A percentile compares a stretch with the other conserved stretches of the same genome.
phyloP scores from a whole-genome alignment of 2,888 invertebrate species.

The Tinea trinotella region DNA sequence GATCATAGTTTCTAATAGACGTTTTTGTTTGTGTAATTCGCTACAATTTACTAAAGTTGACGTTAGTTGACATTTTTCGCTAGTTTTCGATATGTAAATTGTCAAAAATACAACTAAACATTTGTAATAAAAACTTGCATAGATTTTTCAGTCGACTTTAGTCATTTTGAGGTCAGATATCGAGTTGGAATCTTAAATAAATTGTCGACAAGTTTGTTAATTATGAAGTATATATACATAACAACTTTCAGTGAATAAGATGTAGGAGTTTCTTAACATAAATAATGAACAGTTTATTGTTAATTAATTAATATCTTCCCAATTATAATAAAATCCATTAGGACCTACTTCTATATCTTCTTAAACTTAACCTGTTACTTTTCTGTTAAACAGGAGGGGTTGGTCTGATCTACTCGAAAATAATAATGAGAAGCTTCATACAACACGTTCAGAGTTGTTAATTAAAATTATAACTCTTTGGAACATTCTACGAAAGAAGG shows the following conservation, averaged over 20 bases:
- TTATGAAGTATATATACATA: too few species aligned
- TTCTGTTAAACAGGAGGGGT: constrained; percentile 16
- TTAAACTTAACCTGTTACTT: constrained; percentile 24
- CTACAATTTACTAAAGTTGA: background rate
- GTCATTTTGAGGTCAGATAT: too few species aligned
- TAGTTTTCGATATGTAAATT: background rate
- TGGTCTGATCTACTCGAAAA: constrained; percentile 24
- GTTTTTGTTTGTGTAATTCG: background rate
- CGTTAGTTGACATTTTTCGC: background rate
- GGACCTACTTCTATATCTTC: constrained; percentile 28
- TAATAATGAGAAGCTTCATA: constrained; percentile 35
- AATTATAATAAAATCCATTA: constrained; percentile 24
- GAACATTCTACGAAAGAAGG: constrained; percentile 38
- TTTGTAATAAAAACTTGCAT: too few species aligned
- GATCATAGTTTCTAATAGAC: background rate
- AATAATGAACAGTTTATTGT: background rate
- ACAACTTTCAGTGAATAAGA: too few species aligned
- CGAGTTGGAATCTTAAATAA: too few species aligned
- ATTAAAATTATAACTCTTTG: constrained; percentile 53
- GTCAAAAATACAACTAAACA: background rate
- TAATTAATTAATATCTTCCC: constrained; percentile 9
- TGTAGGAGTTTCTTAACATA: background rate
- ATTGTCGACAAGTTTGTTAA: too few species aligned
- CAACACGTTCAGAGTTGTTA: constrained; percentile 42
- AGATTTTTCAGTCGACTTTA: too few species aligned